Evolutionary conservation across 2,888 invertebrate genomes (phyloP).

Genomic region (Drosophila atroscutellata): DNA sequence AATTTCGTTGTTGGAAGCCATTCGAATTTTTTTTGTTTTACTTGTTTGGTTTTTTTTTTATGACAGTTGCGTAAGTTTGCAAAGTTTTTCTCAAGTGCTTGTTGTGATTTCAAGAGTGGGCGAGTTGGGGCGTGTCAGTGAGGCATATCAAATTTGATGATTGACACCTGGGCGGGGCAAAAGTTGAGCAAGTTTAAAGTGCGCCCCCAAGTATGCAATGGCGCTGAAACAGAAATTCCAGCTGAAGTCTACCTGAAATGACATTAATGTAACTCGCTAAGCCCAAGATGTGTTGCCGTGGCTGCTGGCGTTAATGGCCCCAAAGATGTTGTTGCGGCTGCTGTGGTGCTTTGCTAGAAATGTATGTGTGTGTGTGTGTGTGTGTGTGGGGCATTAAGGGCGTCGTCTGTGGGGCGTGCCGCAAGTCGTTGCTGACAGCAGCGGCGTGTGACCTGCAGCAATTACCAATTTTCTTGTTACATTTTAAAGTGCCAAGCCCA

Average conservation of each 20-base stretch:
- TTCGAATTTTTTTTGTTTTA: constrained; percentile 5
- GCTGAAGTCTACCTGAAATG: constrained; percentile 48
- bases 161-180: constrained; percentile 55
- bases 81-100: constrained; percentile 44
- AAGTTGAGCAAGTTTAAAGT: constrained; percentile 52
- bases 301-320: constrained; percentile 50
- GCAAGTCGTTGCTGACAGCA: constrained; percentile 54
- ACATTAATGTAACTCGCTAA: constrained; percentile 60
- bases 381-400: constrained; percentile 32
- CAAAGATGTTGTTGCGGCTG: constrained; percentile 71
- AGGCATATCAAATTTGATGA: constrained; percentile 59
- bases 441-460: constrained; percentile 70
- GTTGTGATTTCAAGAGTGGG: constrained; percentile 45
- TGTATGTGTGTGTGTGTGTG: constrained; percentile 26
- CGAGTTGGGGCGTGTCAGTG: constrained; percentile 16
- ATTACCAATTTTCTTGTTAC: constrained; percentile 77
- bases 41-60: constrained; percentile 42
- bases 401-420: constrained; percentile 40
- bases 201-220: constrained; percentile 48
- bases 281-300: constrained; percentile 27
- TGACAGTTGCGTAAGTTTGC: constrained; percentile 48
- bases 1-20: constrained; percentile 4
- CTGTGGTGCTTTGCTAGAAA: constrained; percentile 49
- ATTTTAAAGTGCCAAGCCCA: constrained; percentile 55
- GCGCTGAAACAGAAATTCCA: constrained; percentile 22